These are phyloP conservation scores for Halyomorpha halys DNA, from an alignment of 1,140 invertebrate species.

Conservation along the genomic window DNA sequence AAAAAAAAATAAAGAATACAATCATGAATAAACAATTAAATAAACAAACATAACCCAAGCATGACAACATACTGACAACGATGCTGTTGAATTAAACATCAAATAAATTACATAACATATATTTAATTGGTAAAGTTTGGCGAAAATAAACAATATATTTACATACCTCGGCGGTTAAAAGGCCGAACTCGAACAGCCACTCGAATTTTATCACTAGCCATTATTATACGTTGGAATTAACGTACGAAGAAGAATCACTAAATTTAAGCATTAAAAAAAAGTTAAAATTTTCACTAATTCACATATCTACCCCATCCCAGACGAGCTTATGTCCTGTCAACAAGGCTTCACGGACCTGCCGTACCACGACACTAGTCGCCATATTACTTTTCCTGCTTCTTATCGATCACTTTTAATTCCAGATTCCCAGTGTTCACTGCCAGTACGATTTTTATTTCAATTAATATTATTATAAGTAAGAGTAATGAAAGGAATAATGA, in stretches of 20 bases:
- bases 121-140: too few species aligned
- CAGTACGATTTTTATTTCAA: too few species aligned
- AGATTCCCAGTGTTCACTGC: not conserved
- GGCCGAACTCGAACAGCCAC: slow-evolving; percentile 91
- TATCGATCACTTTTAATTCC: slow-evolving; percentile 23
- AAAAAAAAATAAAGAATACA: too few species aligned
- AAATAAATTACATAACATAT: too few species aligned
- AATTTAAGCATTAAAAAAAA: too few species aligned
- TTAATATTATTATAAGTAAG: too few species aligned
- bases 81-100: too few species aligned
- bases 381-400: slow-evolving; percentile 23
- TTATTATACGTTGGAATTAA: slow-evolving; percentile 33
- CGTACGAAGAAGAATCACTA: too few species aligned
- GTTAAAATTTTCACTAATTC: slow-evolving; percentile 5
- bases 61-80: not conserved
- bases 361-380: slow-evolving; percentile 22
- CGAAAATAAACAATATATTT: too few species aligned
- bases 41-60: slow-evolving; percentile 7
- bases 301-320: slow-evolving; percentile 30
- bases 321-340: not conserved
- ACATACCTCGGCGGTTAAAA: slow-evolving; percentile 85
- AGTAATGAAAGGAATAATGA: too few species aligned
- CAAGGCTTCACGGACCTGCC: slow-evolving; percentile 22
- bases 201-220: slow-evolving; percentile 88
- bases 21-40: not conserved